phyloP scores from a whole-genome alignment of 1,140 invertebrate genomes.

The Megathymus violae region DNA sequence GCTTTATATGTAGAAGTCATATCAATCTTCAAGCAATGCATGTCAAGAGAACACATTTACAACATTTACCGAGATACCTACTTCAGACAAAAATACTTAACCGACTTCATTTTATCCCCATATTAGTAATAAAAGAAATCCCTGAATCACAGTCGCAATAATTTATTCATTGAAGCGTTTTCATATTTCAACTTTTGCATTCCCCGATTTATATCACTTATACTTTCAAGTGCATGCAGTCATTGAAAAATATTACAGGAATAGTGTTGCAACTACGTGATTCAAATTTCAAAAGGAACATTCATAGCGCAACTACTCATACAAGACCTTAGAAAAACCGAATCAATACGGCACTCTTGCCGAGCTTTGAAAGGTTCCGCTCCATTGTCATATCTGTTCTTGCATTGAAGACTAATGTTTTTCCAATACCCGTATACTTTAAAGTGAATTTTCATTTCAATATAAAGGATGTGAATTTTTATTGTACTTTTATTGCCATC shows the following conservation, averaged over 20 bases:
- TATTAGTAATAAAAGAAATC: too few relatives aligned
- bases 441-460: constrained; percentile 61
- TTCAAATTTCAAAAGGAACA: constrained; percentile 17
- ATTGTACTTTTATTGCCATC: constrained; percentile 40
- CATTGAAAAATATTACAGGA: constrained; percentile 7
- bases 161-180: too few relatives aligned
- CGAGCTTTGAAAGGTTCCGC: constrained; percentile 38
- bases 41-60: too few relatives aligned
- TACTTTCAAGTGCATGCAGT: not conserved
- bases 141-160: too few relatives aligned
- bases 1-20: too few relatives aligned
- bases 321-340: constrained; percentile 22
- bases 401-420: constrained; percentile 67
- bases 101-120: too few relatives aligned
- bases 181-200: too few relatives aligned
- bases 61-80: too few relatives aligned
- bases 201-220: not conserved
- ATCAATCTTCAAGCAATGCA: too few relatives aligned
- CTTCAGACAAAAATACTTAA: too few relatives aligned
- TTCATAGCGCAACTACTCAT: constrained; percentile 17
- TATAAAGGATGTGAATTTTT: constrained; percentile 52
- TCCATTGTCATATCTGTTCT: constrained; percentile 59
- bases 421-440: constrained; percentile 63
- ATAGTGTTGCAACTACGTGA: constrained; percentile 13
- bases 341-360: constrained; percentile 35